Base-by-base conservation (phyloP, 1,140 invertebrate species). In the Notospermus geniculatus region DNA sequence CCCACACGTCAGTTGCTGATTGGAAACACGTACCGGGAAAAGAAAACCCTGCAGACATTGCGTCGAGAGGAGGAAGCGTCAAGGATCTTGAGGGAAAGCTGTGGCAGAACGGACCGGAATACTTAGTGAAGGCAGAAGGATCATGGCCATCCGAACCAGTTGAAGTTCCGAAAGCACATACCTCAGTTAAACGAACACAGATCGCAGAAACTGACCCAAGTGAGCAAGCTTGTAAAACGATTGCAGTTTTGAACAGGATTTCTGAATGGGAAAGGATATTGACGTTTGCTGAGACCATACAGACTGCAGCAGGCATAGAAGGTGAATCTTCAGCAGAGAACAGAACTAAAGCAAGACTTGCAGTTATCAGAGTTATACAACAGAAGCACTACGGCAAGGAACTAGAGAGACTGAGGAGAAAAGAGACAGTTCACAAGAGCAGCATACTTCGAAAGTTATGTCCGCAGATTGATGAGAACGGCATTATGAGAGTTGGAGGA, bases 21-120 rank as follows among this genome's bases (percentile, higher is more conserved):
- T 50, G 46, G 46, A 50, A 50, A 50, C 46, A 50, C 25, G 46
- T 50, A n/a, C 46, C 46, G n/a, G 46, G 46, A 50, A 50, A 50
- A n/a, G 46, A 50, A 50, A 50, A 50, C n/a, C 46, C 46, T 50
- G 32, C 32, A 36, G 32, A 36, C 15, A 36, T 36, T 15, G 46
- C 46, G n/a, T 19, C 46, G 19, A 50, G 46, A n/a, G 46, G 46
- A 50, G 46, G 46, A 4, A n/a, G 4, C 46, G 46, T n/a, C 4
- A 50, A 50, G 25, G 46, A 50, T 4, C 46, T 50, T 23, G n/a
- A 19, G 9, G 46, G 46, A 23, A 50, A 9, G 4, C n/a, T 50
- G 46, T 50, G 46, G 46, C 46, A 50, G n/a, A 9, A 5, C 9
- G 46, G 46, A 5, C 46, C 46, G n/a, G 25, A 50, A n/a, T 50